A percentile compares a stretch with the other conserved stretches of the same genome.
phyloP scores from a whole-genome alignment of 1,140 invertebrate species.

The Hestina assimilis region DNA sequence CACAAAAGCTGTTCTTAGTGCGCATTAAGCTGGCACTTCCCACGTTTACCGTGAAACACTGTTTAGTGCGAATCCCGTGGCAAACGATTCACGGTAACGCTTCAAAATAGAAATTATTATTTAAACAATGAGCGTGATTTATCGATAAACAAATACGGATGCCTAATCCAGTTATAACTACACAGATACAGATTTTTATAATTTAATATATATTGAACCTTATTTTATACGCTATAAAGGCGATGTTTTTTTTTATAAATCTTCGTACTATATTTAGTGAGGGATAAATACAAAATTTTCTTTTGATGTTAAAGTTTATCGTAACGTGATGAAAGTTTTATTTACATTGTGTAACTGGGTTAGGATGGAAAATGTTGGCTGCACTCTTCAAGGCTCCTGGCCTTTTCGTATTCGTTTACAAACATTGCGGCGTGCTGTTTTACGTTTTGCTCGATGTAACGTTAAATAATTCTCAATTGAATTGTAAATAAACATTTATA shows the following conservation, averaged over 20 bases:
- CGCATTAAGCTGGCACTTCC: slow-evolving; percentile 50
- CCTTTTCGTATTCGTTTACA: slow-evolving; percentile 63
- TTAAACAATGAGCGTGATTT: slow-evolving; percentile 75
- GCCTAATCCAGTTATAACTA: slow-evolving; percentile 51
- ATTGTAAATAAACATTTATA: slow-evolving; percentile 44
- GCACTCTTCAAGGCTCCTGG: slow-evolving; percentile 63
- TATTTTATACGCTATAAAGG: slow-evolving; percentile 25
- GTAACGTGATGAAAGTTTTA: slow-evolving; percentile 47
- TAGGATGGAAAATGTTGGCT: slow-evolving; percentile 61
- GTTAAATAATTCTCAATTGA: slow-evolving; percentile 66
- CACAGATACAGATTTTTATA: slow-evolving; percentile 31
- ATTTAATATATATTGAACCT: slow-evolving; percentile 34
- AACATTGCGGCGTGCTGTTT: slow-evolving; percentile 61
- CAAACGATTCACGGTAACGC: slow-evolving; percentile 57
- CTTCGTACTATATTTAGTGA: slow-evolving; percentile 12
- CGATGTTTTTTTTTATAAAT: slow-evolving; percentile 18
- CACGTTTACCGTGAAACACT: slow-evolving; percentile 55
- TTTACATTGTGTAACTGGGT: slow-evolving; percentile 47
- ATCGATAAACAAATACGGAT: slow-evolving; percentile 68
- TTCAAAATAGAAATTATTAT: slow-evolving; percentile 74
- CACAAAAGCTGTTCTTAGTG: slow-evolving; percentile 43
- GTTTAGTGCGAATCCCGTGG: slow-evolving; percentile 57
- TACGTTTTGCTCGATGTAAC: slow-evolving; percentile 53
- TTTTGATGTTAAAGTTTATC: slow-evolving; percentile 52
- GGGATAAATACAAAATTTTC: slow-evolving; percentile 34